A percentile compares a stretch with the other conserved stretches of the same genome.
Conservation (phyloP, 2,888 invertebrate species). For the Pollenia amentaria region DNA sequence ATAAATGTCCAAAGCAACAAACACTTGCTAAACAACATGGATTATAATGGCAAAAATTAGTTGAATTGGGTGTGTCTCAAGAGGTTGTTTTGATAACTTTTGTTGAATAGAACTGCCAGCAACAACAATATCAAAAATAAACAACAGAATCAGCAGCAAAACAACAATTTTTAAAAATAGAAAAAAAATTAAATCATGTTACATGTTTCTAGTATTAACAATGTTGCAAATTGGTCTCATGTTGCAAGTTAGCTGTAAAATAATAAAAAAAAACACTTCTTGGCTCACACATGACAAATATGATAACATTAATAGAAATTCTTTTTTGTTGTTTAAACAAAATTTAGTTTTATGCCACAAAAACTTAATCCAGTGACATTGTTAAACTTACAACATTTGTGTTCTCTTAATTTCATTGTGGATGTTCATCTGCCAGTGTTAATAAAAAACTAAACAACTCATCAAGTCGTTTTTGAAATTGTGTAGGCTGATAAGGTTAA, state of each 20-base stretch:
- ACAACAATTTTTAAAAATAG: background rate
- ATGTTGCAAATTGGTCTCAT: conserved; percentile 71
- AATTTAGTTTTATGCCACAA: background rate
- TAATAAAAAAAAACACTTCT: conserved; percentile 24
- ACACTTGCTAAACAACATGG: conserved; percentile 47
- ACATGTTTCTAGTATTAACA: conserved; percentile 60
- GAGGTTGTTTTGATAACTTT: conserved; percentile 55
- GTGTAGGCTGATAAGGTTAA: background rate
- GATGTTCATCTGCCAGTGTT: background rate
- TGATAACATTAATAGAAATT: conserved; percentile 10
- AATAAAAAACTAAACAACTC: background rate
- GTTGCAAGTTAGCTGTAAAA: conserved; percentile 65
- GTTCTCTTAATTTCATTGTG: background rate
- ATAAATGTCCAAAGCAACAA: conserved; percentile 58
- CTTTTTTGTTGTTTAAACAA: conserved; percentile 1
- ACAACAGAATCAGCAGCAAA: conserved; percentile 9
- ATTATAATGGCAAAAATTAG: conserved; percentile 64
- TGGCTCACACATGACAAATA: background rate
- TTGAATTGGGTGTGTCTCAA: conserved; percentile 66
- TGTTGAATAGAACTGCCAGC: conserved; percentile 2
- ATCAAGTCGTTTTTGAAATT: background rate
- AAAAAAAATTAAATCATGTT: conserved; percentile 47
- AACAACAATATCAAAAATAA: background rate
- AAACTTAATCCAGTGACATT: conserved; percentile 5
- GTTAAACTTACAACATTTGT: background rate